A percentile compares a stretch with the other conserved stretches of the same genome.
Conservation (phyloP, 2,113 vertebrate genomes). For the Clarias magur region DNA sequence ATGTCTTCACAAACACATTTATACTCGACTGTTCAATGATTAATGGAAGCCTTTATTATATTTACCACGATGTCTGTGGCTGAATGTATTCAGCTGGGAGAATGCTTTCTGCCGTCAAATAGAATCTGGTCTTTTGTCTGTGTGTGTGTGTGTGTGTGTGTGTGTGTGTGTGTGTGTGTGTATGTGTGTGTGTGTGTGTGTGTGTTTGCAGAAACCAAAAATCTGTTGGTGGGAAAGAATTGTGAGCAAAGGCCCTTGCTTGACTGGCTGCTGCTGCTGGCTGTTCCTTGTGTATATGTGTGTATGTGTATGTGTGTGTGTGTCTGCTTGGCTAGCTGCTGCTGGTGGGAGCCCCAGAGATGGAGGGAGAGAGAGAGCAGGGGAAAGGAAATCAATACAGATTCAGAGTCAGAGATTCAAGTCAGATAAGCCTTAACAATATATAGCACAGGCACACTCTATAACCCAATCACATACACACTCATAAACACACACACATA, state of each 20-base stretch:
- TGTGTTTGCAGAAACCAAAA: constrained; percentile 31
- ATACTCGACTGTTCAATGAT: constrained; percentile 22
- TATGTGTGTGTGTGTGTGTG: constrained; percentile 23
- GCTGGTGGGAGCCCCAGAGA: constrained; percentile 58
- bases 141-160: not conserved
- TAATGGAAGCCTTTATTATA: constrained; percentile 26
- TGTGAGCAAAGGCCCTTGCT: constrained; percentile 40
- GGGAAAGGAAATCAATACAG: constrained; percentile 77
- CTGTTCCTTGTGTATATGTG: constrained; percentile 33
- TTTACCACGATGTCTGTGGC: constrained; percentile 22
- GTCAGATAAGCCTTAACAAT: constrained; percentile 82
- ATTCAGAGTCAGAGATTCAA: constrained; percentile 66
- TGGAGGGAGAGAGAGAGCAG: constrained; percentile 71
- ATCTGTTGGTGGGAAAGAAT: constrained; percentile 48
- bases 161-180: constrained; percentile 21
- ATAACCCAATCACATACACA: constrained; percentile 73
- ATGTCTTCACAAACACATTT: constrained; percentile 4
- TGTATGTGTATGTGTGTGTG: constrained; percentile 41
- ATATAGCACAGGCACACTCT: constrained; percentile 77
- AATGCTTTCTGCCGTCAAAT: constrained; percentile 25
- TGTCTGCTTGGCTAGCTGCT: constrained; percentile 49
- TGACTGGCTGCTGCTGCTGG: constrained; percentile 37
- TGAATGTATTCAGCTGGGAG: constrained; percentile 26
- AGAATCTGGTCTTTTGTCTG: constrained; percentile 23
- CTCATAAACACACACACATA: constrained; percentile 36